Base-by-base conservation (phyloP, 2,888 invertebrate genomes). In the Drosophila yooni region DNA sequence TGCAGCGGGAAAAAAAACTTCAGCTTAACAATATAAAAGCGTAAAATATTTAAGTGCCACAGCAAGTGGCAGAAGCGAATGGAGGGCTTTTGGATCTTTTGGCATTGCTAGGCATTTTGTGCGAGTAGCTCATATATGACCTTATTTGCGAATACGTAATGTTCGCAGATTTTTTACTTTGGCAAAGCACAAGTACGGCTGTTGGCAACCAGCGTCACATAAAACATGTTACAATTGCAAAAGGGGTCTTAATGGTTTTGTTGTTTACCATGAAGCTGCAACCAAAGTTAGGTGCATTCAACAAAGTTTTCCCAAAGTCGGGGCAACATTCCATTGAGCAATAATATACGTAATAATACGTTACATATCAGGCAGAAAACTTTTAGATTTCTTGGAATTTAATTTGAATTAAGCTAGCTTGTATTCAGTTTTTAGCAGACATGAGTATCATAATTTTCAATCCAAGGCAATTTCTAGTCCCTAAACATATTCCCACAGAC, bases 1-100 rank as follows among this genome's bases (percentile, higher is more conserved):
- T 76, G 69, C 64, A 59, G 29, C 18, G 15, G 31, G 29, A 40
- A 64, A 51, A 57, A 25, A 21, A 70, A 64, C 60, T 71, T 79
- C 75, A 65, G 73, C 80, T 83, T 70, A 79, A 86, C 83, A 86
- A 83, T 80, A 83, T 66, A 77, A 86, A 56, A 82, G 80, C 83
- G 83, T 82, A 82, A 83, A 83, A 83, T 86, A 86, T 83, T 84
- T 74, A 84, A 84, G 87, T 80, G 70, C 71, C 74, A 58, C 69
- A 67, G 52, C 33, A 36, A 57, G 48, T 50, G 27, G n/a, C 34
- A 34, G 53, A 7, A 18, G 29, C 36, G 25, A 58, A n/a, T 25
- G 29, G 65, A 8, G 46, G 25, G 21, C 21, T 34, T 43, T 60
- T 18, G 15, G 31, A 21, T 38, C 31, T 31, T 46, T 54, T 51